These are phyloP conservation scores for Turnix velox DNA, from an alignment of 2,113 vertebrate genomes.

Conservation along the genomic window DNA sequence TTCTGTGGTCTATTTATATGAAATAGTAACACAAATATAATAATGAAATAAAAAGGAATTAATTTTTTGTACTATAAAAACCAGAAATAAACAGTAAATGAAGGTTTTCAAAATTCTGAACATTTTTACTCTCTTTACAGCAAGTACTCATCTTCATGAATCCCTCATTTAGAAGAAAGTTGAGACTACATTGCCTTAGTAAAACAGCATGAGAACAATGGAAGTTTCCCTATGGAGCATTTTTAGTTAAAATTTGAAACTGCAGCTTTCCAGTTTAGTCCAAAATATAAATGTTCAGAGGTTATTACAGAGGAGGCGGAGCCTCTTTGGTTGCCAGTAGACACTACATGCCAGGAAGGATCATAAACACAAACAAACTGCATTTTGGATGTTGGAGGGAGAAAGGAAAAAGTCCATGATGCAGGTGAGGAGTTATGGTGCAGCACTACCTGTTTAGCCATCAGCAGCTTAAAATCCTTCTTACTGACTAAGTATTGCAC, in stretches of 20 bases:
- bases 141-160: neutral
- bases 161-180: neutral
- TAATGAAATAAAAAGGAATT: neutral
- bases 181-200: neutral
- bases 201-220: neutral
- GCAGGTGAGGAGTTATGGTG: no score
- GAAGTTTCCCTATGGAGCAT: neutral
- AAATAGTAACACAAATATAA: neutral
- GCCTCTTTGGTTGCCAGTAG: neutral
- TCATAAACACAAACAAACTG: constrained; percentile 6
- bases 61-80: neutral
- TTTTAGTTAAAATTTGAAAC: constrained; percentile 6
- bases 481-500: no score
- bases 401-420: neutral
- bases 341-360: neutral
- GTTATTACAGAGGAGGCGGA: neutral
- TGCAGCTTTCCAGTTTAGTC: neutral
- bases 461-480: no score
- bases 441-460: no score
- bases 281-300: neutral
- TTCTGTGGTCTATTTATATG: neutral
- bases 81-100: neutral
- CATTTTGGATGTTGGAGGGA: neutral
- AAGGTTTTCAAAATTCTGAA: neutral
- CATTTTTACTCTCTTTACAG: neutral